Conservation (phyloP, 2,888 invertebrate genomes). For the Temnothorax ravouxi region DNA sequence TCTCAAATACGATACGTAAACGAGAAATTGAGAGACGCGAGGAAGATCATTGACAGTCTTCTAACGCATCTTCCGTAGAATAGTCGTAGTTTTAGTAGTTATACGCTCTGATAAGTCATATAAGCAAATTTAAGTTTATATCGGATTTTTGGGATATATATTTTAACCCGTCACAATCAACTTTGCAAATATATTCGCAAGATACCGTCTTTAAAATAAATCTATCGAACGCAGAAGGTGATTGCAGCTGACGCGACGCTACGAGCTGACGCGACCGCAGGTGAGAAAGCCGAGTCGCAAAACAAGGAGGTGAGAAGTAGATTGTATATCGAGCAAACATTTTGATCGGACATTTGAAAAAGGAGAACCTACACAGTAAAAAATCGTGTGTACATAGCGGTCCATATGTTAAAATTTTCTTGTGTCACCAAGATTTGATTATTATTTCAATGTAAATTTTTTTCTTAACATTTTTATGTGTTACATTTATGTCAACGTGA, state of each 20-base stretch:
- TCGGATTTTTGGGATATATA: slow-evolving; percentile 4
- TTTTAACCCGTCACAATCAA: slow-evolving; percentile 6
- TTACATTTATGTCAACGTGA: no score
- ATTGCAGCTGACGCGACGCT: background rate
- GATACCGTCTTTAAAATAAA: slow-evolving; percentile 33
- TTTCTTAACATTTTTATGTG: no score
- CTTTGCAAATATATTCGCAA: slow-evolving; percentile 1
- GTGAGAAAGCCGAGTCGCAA: background rate
- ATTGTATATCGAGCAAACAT: background rate
- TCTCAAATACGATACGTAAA: slow-evolving; percentile 37
- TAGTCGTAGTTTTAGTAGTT: slow-evolving; percentile 34
- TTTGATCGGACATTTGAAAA: background rate
- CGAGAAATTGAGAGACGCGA: slow-evolving; percentile 32
- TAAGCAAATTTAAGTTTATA: background rate
- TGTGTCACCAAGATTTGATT: no score
- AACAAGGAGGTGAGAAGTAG: slow-evolving; percentile 28
- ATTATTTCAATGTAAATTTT: no score
- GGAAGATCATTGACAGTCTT: slow-evolving; percentile 41
- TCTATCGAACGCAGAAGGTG: slow-evolving; percentile 44
- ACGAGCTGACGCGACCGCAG: slow-evolving; percentile 56
- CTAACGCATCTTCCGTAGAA: slow-evolving; percentile 21
- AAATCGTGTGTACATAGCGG: no score
- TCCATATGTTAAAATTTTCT: no score
- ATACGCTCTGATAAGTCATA: background rate
- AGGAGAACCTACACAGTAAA: background rate